Conservation (phyloP, 2,888 invertebrate genomes). For the Leistus spinibarbis region DNA sequence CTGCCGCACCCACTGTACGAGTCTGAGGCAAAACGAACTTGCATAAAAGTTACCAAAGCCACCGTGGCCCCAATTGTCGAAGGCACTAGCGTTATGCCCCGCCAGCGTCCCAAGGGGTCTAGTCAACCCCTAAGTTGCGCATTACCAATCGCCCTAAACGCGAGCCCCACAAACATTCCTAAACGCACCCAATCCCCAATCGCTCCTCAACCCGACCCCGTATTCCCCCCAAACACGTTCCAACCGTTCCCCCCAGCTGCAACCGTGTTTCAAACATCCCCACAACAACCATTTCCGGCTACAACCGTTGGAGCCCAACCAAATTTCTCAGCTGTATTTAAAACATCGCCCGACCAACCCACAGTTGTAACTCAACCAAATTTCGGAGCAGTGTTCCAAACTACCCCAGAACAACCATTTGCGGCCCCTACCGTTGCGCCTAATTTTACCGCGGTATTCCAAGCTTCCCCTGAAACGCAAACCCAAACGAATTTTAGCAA, state of each 20-base stretch:
- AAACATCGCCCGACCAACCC: conserved; percentile 23
- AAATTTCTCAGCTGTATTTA: neutral
- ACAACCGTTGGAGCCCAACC: conserved; percentile 7
- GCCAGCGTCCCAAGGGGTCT: conserved; percentile 79
- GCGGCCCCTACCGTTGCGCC: neutral
- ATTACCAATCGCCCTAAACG: conserved; percentile 61
- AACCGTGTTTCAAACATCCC: conserved; percentile 53
- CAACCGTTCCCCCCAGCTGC: conserved; percentile 49
- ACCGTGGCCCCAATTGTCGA: conserved; percentile 62
- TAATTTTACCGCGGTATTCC: conserved; percentile 34
- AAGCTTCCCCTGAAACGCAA: conserved; percentile 24
- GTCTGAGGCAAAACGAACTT: conserved; percentile 68
- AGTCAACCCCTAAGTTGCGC: conserved; percentile 56
- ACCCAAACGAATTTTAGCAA: neutral
- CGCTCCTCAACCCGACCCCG: conserved; percentile 41
- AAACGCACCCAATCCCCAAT: conserved; percentile 56
- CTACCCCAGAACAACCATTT: neutral
- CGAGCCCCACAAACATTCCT: conserved; percentile 59
- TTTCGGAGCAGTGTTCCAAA: neutral
- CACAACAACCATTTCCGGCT: conserved; percentile 45
- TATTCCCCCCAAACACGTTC: conserved; percentile 42
- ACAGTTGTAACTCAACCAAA: conserved; percentile 1
- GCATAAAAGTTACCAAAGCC: conserved; percentile 57
- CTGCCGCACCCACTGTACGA: conserved; percentile 72
- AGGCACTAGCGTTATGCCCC: conserved; percentile 81